phyloP scores from a whole-genome alignment of 2,113 vertebrate species.

The Notothenia coriiceps region DNA sequence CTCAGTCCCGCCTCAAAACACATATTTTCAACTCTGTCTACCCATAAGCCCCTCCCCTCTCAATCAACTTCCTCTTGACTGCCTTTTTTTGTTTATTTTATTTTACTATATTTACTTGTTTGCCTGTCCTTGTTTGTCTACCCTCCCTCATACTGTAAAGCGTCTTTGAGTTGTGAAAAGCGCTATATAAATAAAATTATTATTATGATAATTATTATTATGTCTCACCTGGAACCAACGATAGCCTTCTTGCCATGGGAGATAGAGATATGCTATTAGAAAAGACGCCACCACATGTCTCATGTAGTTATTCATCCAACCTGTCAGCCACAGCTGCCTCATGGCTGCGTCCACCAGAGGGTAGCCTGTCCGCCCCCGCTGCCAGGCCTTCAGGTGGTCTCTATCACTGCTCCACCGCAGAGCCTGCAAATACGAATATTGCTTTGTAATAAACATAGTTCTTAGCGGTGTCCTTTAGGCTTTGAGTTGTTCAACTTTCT shows the following conservation, averaged over 20 bases:
- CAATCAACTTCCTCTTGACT: too few relatives aligned
- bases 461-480: background rate
- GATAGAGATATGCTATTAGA: slow-evolving; percentile 81
- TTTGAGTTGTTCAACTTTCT: background rate
- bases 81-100: too few relatives aligned
- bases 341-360: slow-evolving; percentile 83
- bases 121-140: too few relatives aligned
- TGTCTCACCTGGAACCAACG: slow-evolving; percentile 81
- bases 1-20: too few relatives aligned
- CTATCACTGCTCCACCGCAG: slow-evolving; percentile 75
- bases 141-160: too few relatives aligned
- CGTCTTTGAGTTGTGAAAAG: too few relatives aligned
- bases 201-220: too few relatives aligned
- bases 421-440: slow-evolving; percentile 53
- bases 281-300: slow-evolving; percentile 83
- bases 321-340: slow-evolving; percentile 83
- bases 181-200: too few relatives aligned
- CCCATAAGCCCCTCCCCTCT: too few relatives aligned
- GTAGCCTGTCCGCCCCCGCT: slow-evolving; percentile 78
- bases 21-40: too few relatives aligned
- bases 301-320: slow-evolving; percentile 85
- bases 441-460: background rate
- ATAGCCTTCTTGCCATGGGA: slow-evolving; percentile 83
- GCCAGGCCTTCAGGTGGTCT: slow-evolving; percentile 79
- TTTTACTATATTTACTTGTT: too few relatives aligned